Evolutionary conservation across 2,113 vertebrate species (phyloP), one percentile per base, ranked within the genome.

Genomic region (Pangasianodon gigas): DNA sequence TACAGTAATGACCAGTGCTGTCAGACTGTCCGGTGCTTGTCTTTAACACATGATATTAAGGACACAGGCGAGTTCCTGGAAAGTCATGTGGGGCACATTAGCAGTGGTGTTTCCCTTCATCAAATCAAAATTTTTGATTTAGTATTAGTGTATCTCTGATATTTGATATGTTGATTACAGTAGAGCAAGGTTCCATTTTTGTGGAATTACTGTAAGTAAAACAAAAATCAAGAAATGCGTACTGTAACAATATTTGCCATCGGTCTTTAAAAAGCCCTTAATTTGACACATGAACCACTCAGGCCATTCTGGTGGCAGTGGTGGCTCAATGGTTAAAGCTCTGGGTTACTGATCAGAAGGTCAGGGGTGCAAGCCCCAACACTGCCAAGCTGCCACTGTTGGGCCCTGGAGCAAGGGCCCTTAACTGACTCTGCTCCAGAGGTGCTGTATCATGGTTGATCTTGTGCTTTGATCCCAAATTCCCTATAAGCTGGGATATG

Each of bases 1-100:
- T 86, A 93, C 93, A 92, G 26, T 51, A 69, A 62, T 79, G 92
- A 19, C 81, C n/a, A 89, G 79, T 0, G 51, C 89, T 91, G 92
- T 93, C 89, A 79, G 7, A 77, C 88, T 87, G 29, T 80, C 90
- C 87, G 4, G 16, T 85, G 77, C 54, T 93, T 71, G 32, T 90
- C 80, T 71, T 77, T 75, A 90, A 90, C 54, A 81, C 54, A 48
- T 48, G 87, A 85, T 79, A 90, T 86, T 81, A 90, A 58, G 29
- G 84, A 51, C 62, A 86, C 60, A 89, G 9, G 11, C 62, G 67
- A 19, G n/a, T 77, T 89, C 80, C 71, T 87, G 60, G 62, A 91
- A 87, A 60, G 74, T 41, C 44, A 54, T 56, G 26, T 48, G 67
- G 46, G 52, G 58, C 41, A 51, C 19, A 6, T 24, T 62, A 87